Evolutionary conservation across 2,888 invertebrate genomes (phyloP), one percentile per base, ranked within the genome.

Genomic region (Anarsia innoxiella): DNA sequence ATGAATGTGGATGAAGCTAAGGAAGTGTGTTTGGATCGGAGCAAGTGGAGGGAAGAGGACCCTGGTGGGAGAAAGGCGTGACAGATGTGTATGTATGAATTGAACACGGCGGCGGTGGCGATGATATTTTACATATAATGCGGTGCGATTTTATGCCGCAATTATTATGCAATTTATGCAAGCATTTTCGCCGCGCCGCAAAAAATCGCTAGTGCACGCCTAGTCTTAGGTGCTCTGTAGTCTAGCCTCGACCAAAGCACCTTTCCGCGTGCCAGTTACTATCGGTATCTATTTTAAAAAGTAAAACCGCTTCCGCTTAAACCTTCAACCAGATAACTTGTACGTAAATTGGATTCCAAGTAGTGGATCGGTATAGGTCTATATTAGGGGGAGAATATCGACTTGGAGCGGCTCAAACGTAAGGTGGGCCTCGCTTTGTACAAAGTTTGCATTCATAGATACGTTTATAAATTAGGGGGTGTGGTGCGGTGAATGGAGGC

Each of bases 291-390:
- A n/a, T n/a, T n/a, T n/a, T n/a, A n/a, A n/a, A n/a, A n/a, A n/a
- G n/a, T n/a, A n/a, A n/a, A n/a, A n/a, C n/a, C n/a, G n/a, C n/a
- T n/a, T 19, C 12, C 42, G 31, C 56, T 49, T 34, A 8, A 46
- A 0, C 10, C 45, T 60, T 52, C 39, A 3, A 30, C 49, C 56
- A 33, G 38, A 38, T 53, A 53, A 52, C 59, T 64, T 56, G 58
- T 71, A 75, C 71, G 77, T 75, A 79, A 80, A 80, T 80, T 76
- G 76, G 79, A 77, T 80, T 76, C 71, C 59, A 72, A 75, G 73
- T 72, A 76, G 72, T 68, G 69, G 66, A 69, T 66, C 59, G 64
- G 72, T 69, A 65, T 67, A 63, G 67, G 69, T 69, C 74, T 72
- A 64, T 76, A 75, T 73, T 71, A 73, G 63, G 69, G 64, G 54